Evolutionary conservation across 2,113 vertebrate species (phyloP).

Genomic region (Rhynchopsitta pachyrhyncha): DNA sequence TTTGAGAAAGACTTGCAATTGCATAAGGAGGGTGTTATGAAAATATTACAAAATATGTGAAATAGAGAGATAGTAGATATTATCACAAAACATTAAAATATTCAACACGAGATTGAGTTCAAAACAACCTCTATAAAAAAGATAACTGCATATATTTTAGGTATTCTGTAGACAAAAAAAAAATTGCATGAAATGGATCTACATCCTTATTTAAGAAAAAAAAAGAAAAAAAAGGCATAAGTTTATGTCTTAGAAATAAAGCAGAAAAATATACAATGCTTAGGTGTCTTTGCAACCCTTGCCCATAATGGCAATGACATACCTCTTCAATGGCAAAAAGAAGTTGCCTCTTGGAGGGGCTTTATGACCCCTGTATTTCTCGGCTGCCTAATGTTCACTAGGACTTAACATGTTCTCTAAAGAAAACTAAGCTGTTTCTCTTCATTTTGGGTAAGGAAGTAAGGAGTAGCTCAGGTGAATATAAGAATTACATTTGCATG

Average conservation of each 20-base stretch:
- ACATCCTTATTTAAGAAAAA: not conserved
- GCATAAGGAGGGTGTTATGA: not conserved
- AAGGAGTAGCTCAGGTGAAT: not conserved
- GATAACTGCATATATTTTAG: not conserved
- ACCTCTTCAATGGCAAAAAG: not conserved
- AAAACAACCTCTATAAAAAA: not conserved
- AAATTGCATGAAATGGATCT: not conserved
- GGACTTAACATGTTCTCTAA: not conserved
- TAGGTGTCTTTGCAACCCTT: not conserved
- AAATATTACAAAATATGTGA: not conserved
- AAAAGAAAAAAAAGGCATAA: not conserved
- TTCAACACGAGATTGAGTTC: not conserved
- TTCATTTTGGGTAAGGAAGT: not conserved
- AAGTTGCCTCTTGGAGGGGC: not conserved
- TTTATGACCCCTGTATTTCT: not conserved
- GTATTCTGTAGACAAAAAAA: not conserved
- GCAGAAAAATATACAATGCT: not conserved
- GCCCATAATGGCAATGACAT: not conserved
- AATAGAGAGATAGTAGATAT: not conserved
- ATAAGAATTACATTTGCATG: not conserved
- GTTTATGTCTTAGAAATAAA: not conserved
- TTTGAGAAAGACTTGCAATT: not conserved
- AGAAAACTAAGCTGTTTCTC: not conserved
- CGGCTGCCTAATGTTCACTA: not conserved
- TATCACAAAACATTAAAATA: not conserved